A percentile compares a stretch with the other conserved stretches of the same genome.
phyloP scores from a whole-genome alignment of 2,888 invertebrate genomes.

The Stenchaetothrips biformis region DNA sequence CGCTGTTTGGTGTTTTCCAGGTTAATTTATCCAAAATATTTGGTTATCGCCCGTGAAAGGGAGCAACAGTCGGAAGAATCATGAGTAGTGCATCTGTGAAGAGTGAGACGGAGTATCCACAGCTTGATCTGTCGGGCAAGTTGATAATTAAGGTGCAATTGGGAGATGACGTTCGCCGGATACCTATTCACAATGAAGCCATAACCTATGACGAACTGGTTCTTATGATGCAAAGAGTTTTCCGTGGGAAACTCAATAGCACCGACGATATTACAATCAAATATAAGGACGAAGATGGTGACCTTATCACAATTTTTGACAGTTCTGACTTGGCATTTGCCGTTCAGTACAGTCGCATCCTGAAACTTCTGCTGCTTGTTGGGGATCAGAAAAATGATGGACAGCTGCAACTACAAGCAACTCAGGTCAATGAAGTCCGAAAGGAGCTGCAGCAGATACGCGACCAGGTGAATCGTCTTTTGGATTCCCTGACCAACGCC shows the following conservation, averaged over 20 bases:
- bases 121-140: slow-evolving; percentile 51
- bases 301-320: slow-evolving; percentile 65
- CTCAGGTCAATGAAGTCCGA: slow-evolving; percentile 40
- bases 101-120: slow-evolving; percentile 37
- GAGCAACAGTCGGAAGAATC: too few species aligned
- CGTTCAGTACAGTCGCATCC: slow-evolving; percentile 60
- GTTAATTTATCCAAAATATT: too few species aligned
- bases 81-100: not conserved
- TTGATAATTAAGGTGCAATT: slow-evolving; percentile 56
- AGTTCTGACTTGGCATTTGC: slow-evolving; percentile 65
- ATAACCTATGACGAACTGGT: slow-evolving; percentile 65
- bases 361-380: slow-evolving; percentile 59
- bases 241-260: slow-evolving; percentile 56
- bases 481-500: slow-evolving; percentile 50
- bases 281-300: slow-evolving; percentile 69
- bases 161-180: slow-evolving; percentile 62
- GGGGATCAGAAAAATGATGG: slow-evolving; percentile 43
- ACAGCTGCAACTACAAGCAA: slow-evolving; percentile 36
- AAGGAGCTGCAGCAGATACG: slow-evolving; percentile 52
- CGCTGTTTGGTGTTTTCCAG: too few species aligned
- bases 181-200: slow-evolving; percentile 67
- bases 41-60: too few species aligned
- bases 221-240: slow-evolving; percentile 68
- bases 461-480: slow-evolving; percentile 55
- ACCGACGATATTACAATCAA: slow-evolving; percentile 64